A percentile compares a stretch with the other conserved stretches of the same genome.
Conservation (phyloP, 2,888 invertebrate genomes). For the Eupithecia subfuscata region DNA sequence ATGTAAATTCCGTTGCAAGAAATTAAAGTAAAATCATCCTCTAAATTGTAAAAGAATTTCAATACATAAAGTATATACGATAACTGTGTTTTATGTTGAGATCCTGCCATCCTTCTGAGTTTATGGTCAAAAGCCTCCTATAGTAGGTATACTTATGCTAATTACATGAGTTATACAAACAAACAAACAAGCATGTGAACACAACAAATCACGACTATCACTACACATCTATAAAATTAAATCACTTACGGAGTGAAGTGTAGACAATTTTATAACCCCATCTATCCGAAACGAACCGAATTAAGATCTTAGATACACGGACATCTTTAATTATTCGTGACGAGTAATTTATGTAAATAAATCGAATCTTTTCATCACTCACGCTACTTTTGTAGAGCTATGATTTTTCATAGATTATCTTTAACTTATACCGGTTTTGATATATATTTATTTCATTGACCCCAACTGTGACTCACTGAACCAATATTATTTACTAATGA, state of each 20-base stretch:
- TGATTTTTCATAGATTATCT: background rate
- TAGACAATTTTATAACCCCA: slow-evolving; percentile 29
- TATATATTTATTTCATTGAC: slow-evolving; percentile 1
- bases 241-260: slow-evolving; percentile 21
- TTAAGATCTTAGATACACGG: slow-evolving; percentile 21
- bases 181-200: background rate
- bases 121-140: no score
- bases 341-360: slow-evolving; percentile 13
- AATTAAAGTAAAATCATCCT: no score
- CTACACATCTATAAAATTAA: slow-evolving; percentile 28
- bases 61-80: no score
- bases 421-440: background rate
- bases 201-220: slow-evolving; percentile 8
- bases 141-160: background rate
- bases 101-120: no score
- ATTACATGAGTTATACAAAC: background rate
- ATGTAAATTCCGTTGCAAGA: no score
- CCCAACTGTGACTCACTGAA: slow-evolving; percentile 5
- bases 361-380: slow-evolving; percentile 9
- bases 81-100: no score
- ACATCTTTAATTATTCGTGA: slow-evolving; percentile 19
- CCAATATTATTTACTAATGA: slow-evolving; percentile 28
- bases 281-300: slow-evolving; percentile 14
- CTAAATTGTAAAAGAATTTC: no score
- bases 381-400: slow-evolving; percentile 1